Conservation (phyloP, 2,113 vertebrate species). For the Microtus richardsoni region DNA sequence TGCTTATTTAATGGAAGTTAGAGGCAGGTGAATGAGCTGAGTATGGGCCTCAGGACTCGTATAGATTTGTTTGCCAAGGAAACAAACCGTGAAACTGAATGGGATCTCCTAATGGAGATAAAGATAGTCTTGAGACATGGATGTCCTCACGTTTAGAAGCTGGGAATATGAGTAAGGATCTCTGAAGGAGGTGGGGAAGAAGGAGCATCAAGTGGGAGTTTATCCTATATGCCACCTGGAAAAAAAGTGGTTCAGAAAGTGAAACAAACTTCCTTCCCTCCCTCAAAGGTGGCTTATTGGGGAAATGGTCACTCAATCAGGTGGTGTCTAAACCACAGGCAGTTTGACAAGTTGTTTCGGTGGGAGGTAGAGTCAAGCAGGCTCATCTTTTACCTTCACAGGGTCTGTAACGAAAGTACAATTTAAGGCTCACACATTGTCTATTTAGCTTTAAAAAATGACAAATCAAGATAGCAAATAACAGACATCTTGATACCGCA, state of each 20-base stretch:
- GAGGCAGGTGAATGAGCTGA: background rate
- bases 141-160: background rate
- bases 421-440: background rate
- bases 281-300: background rate
- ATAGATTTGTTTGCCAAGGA: constrained; percentile 1
- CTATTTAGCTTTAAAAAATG: background rate
- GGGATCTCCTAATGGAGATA: background rate
- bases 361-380: background rate
- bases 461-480: constrained; percentile 8
- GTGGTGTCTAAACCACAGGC: background rate
- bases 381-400: background rate
- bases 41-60: background rate
- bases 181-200: background rate
- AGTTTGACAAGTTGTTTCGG: background rate
- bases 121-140: background rate
- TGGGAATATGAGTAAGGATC: background rate
- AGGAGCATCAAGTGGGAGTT: background rate
- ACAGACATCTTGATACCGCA: background rate
- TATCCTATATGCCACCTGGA: background rate
- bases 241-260: constrained; percentile 7
- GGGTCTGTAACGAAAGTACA: background rate
- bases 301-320: background rate
- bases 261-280: background rate
- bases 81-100: background rate
- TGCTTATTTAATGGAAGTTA: constrained; percentile 27